These are phyloP conservation scores for Cheilosia soror DNA, from an alignment of 2,888 invertebrate species.

Conservation along the genomic window DNA sequence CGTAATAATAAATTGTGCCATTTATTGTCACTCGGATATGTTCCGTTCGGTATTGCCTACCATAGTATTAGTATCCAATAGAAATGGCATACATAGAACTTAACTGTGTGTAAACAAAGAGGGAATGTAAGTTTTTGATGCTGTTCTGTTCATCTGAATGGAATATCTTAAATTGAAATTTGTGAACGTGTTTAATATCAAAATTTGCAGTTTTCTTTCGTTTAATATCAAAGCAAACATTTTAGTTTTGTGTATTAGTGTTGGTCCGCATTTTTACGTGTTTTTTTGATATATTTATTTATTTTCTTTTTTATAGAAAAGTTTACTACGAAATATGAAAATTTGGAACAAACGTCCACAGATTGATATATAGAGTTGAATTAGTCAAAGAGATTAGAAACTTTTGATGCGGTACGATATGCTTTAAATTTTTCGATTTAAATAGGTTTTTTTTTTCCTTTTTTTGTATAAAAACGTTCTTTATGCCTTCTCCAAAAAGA, in stretches of 20 bases:
- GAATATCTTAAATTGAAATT: conserved; percentile 34
- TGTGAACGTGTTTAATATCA: conserved; percentile 59
- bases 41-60: conserved; percentile 43
- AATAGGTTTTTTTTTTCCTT: conserved; percentile 13
- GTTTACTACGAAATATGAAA: conserved; percentile 34
- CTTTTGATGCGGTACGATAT: conserved; percentile 69
- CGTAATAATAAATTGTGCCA: conserved; percentile 64
- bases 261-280: conserved; percentile 63
- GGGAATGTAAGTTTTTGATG: conserved; percentile 58
- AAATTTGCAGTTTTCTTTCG: conserved; percentile 27
- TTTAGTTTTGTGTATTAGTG: conserved; percentile 35
- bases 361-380: conserved; percentile 25
- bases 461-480: conserved; percentile 53
- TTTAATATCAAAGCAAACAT: conserved; percentile 58
- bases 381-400: conserved; percentile 53
- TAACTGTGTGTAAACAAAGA: conserved; percentile 27
- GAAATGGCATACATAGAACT: conserved; percentile 57
- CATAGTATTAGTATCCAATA: conserved; percentile 62
- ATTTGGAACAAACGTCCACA: conserved; percentile 28
- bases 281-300: conserved; percentile 24
- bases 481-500: conserved; percentile 41
- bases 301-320: conserved; percentile 13
- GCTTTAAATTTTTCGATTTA: conserved; percentile 54
- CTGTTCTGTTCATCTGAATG: conserved; percentile 10
- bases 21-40: conserved; percentile 74